Conservation (phyloP, 2,113 vertebrate genomes). For the Gallinago jamesoni region DNA sequence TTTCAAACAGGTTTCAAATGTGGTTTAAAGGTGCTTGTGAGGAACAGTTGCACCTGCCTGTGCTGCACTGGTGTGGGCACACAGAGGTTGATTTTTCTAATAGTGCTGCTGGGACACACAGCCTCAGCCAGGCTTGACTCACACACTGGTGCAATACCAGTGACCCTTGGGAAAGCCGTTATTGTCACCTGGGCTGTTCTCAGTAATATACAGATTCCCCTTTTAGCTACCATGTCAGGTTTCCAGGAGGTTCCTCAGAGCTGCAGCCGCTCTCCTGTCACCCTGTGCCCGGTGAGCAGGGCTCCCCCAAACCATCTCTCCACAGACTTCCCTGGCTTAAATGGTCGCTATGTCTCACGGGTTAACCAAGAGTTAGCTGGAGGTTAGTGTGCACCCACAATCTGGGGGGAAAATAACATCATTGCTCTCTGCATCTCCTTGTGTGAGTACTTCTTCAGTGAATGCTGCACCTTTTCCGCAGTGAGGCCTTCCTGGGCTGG, state of each 20-base stretch:
- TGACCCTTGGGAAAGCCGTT: not conserved
- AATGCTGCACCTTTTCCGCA: not conserved
- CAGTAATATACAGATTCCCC: not conserved
- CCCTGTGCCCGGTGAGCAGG: not conserved
- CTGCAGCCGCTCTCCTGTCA: not conserved
- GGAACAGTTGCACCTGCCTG: not conserved
- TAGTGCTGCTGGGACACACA: not conserved
- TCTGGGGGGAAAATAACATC: not conserved
- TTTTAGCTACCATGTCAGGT: not conserved
- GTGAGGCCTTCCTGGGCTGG: not conserved
- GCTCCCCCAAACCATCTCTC: not conserved
- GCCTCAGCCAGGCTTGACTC: not conserved
- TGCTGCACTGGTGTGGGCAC: not conserved
- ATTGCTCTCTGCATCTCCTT: not conserved
- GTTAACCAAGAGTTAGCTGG: constrained; percentile 31
- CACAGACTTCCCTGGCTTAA: not conserved
- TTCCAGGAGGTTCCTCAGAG: not conserved
- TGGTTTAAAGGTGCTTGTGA: not conserved
- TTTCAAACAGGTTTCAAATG: not conserved
- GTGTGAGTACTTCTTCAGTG: not conserved
- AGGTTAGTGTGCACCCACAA: not conserved
- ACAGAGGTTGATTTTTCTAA: not conserved
- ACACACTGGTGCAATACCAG: not conserved
- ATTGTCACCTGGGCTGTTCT: not conserved
- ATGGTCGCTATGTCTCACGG: not conserved